Percentiles rank a stretch among this genome's conserved stretches.
These are phyloP conservation scores for Mesaphorura yosii DNA, from an alignment of 1,140 invertebrate species.

Conservation along the genomic window DNA sequence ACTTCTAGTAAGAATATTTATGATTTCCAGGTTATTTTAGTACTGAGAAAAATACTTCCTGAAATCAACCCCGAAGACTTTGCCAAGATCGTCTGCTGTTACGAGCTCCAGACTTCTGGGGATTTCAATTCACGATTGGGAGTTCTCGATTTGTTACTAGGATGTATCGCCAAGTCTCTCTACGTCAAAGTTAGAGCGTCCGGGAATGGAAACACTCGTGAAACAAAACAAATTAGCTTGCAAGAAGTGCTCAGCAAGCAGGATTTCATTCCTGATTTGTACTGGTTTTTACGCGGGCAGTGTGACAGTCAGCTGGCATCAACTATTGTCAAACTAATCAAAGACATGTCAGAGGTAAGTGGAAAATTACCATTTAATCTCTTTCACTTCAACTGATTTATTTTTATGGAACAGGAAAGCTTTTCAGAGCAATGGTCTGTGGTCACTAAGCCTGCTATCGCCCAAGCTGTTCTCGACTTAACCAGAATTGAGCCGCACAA, in stretches of 20 bases:
- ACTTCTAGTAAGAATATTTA: slow-evolving; percentile 5
- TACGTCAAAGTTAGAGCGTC: slow-evolving; percentile 57
- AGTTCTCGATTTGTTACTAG: slow-evolving; percentile 71
- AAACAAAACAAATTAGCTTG: slow-evolving; percentile 24
- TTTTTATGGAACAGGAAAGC: slow-evolving; percentile 54
- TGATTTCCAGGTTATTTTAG: slow-evolving; percentile 50
- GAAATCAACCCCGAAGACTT: slow-evolving; percentile 60
- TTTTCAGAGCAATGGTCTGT: slow-evolving; percentile 72
- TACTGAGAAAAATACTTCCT: slow-evolving; percentile 68
- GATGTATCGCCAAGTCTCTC: slow-evolving; percentile 72
- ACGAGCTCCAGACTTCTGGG: slow-evolving; percentile 8
- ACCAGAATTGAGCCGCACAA: slow-evolving; percentile 65
- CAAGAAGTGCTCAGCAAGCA: slow-evolving; percentile 18
- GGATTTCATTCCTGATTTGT: slow-evolving; percentile 13
- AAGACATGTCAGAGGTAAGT: slow-evolving; percentile 80
- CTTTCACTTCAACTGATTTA: slow-evolving; percentile 4
- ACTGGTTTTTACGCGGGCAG: slow-evolving; percentile 27
- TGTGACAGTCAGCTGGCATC: slow-evolving; percentile 55
- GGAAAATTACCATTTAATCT: slow-evolving; percentile 12
- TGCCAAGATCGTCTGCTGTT: slow-evolving; percentile 50
- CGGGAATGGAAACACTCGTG: slow-evolving; percentile 21
- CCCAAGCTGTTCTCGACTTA: slow-evolving; percentile 74
- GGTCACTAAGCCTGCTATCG: slow-evolving; percentile 79
- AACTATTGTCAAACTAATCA: slow-evolving; percentile 72
- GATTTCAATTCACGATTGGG: slow-evolving; percentile 33